Evolutionary conservation across 1,140 invertebrate genomes (phyloP).

Genomic region (Neodiprion pinetum): DNA sequence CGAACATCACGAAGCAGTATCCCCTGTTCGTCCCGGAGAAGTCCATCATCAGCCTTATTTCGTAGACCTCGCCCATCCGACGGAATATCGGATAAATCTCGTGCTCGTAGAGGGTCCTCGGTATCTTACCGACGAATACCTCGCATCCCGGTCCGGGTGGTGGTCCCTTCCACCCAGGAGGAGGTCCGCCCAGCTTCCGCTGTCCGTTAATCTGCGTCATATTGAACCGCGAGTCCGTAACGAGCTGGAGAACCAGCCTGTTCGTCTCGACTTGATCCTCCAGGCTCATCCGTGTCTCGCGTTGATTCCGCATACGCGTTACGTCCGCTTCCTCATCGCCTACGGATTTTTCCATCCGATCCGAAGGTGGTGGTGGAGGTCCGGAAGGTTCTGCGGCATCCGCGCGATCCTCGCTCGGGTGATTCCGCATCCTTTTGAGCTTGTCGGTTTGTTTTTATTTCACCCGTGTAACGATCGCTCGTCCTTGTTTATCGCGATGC

Average conservation of each 20-base stretch:
- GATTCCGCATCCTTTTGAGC: too few relatives aligned
- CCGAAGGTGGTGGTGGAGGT: too few relatives aligned
- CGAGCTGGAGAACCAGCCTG: constrained; percentile 32
- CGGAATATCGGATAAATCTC: constrained; percentile 81
- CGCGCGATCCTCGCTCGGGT: too few relatives aligned
- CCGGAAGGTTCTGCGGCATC: too few relatives aligned
- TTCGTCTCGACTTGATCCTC: constrained; percentile 30
- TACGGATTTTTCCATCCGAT: neutral
- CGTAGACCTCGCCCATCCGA: constrained; percentile 71
- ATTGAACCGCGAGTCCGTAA: constrained; percentile 27
- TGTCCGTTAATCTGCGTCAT: constrained; percentile 67
- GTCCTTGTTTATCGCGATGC: too few relatives aligned
- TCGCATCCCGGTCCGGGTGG: constrained; percentile 72
- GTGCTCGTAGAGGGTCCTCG: constrained; percentile 80
- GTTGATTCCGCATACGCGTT: neutral
- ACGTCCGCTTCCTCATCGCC: neutral
- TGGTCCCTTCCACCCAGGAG: constrained; percentile 57
- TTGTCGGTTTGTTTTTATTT: too few relatives aligned
- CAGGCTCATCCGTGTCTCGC: neutral
- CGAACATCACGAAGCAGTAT: constrained; percentile 74
- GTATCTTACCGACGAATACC: constrained; percentile 85
- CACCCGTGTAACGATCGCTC: too few relatives aligned
- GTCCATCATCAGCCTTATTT: constrained; percentile 83
- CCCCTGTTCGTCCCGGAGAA: constrained; percentile 72
- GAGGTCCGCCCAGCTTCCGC: constrained; percentile 64